phyloP scores from a whole-genome alignment of 2,797 vertebrate genomes.

The Alcedo atthis region DNA sequence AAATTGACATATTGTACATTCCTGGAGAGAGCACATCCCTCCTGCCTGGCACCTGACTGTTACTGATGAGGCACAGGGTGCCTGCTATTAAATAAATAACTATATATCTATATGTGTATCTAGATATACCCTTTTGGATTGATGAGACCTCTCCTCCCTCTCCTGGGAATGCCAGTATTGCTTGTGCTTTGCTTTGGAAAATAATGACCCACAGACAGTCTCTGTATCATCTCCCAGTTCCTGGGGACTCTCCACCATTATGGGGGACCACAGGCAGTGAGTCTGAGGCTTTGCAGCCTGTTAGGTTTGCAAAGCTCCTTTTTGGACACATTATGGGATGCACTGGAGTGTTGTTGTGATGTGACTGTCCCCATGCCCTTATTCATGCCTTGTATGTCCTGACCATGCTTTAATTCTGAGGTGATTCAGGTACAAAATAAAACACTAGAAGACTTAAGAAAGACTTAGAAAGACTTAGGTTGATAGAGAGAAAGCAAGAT shows the following conservation, averaged over 20 bases:
- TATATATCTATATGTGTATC: background rate
- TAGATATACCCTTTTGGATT: background rate
- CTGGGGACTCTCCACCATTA: background rate
- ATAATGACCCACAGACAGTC: background rate
- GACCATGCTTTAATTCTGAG: background rate
- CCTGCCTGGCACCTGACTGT: background rate
- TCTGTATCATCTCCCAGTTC: fast-evolving
- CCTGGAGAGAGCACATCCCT: background rate
- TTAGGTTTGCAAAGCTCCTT: background rate
- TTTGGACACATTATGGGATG: background rate
- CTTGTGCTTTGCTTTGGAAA: background rate
- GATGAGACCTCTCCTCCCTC: background rate
- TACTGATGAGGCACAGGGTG: background rate
- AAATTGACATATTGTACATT: background rate
- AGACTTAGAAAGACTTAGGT: background rate
- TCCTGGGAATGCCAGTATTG: background rate
- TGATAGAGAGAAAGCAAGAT: background rate
- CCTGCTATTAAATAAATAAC: background rate
- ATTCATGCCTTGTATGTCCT: background rate
- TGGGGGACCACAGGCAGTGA: fast-evolving
- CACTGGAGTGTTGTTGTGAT: background rate
- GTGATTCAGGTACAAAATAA: background rate
- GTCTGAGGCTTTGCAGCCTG: background rate
- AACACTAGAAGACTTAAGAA: background rate
- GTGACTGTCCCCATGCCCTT: background rate